These are phyloP conservation scores for Zaprionus obscuricornis DNA, from an alignment of 2,888 invertebrate genomes.

Conservation along the genomic window DNA sequence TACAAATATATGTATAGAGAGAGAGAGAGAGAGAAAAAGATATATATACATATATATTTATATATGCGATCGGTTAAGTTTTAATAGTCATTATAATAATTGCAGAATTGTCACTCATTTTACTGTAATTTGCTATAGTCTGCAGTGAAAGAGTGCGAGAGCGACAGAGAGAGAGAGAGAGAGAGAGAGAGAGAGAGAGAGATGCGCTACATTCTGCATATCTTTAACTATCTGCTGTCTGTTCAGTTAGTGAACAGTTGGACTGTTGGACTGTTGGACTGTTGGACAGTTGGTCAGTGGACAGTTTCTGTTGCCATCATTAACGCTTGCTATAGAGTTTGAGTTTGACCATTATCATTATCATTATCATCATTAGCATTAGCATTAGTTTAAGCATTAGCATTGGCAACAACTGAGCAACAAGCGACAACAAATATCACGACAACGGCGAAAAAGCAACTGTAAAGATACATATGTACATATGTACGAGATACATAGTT, in stretches of 20 bases:
- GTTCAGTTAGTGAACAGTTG: conserved; percentile 52
- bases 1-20: background rate
- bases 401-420: conserved; percentile 20
- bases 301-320: conserved; percentile 46
- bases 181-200: too few species aligned
- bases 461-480: conserved; percentile 41
- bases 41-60: background rate
- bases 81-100: conserved; percentile 32
- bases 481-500: conserved; percentile 2
- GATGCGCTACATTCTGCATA: conserved; percentile 10
- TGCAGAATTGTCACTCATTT: conserved; percentile 47
- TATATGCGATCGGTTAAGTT: conserved; percentile 4
- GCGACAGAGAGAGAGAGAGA: too few species aligned
- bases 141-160: too few species aligned
- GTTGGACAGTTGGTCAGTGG: conserved; percentile 27
- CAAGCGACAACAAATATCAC: conserved; percentile 11
- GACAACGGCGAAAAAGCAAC: conserved; percentile 54
- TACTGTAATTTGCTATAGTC: conserved; percentile 35
- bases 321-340: conserved; percentile 62
- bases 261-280: conserved; percentile 26
- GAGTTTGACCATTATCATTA: conserved; percentile 53
- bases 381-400: conserved; percentile 26
- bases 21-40: too few species aligned
- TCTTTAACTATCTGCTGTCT: conserved; percentile 19
- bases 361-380: conserved; percentile 52